Evolutionary conservation across 2,113 vertebrate genomes (phyloP).

Genomic region (Stomatorhinus ivindoensis): DNA sequence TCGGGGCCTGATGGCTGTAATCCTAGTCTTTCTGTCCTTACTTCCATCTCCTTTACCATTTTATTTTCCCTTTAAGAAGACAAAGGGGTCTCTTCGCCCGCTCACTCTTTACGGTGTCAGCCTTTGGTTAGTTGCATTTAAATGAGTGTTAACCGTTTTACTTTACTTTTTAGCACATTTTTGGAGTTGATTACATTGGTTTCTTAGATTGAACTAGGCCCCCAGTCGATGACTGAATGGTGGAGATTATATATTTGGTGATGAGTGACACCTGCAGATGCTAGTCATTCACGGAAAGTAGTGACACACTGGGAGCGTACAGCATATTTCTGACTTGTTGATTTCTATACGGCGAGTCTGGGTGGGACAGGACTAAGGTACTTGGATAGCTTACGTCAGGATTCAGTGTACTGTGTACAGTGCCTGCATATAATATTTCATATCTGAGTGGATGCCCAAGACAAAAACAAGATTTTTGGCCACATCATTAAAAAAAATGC

Average conservation of each 20-base stretch:
- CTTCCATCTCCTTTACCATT: neutral
- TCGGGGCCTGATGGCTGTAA: conserved; percentile 21
- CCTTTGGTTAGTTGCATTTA: neutral
- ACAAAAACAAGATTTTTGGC: neutral
- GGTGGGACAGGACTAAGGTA: neutral
- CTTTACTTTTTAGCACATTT: neutral
- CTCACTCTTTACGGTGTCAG: neutral
- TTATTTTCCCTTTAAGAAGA: neutral
- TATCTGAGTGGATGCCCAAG: neutral
- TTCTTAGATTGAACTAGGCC: neutral
- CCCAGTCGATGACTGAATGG: neutral
- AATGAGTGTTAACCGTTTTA: neutral
- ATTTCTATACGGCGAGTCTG: neutral
- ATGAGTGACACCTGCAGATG: neutral
- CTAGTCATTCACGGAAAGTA: neutral
- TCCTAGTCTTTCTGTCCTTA: neutral
- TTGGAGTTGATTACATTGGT: neutral
- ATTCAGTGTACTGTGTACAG: neutral
- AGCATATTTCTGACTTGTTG: neutral
- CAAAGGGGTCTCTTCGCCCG: neutral
- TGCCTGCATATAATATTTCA: neutral
- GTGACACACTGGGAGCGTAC: neutral
- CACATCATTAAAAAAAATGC: neutral
- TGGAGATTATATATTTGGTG: neutral
- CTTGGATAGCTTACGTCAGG: neutral